Percentiles rank a stretch among this genome's conserved stretches.
These are phyloP conservation scores for Thripadectes ignobilis DNA, from an alignment of 2,797 vertebrate species.

Conservation along the genomic window DNA sequence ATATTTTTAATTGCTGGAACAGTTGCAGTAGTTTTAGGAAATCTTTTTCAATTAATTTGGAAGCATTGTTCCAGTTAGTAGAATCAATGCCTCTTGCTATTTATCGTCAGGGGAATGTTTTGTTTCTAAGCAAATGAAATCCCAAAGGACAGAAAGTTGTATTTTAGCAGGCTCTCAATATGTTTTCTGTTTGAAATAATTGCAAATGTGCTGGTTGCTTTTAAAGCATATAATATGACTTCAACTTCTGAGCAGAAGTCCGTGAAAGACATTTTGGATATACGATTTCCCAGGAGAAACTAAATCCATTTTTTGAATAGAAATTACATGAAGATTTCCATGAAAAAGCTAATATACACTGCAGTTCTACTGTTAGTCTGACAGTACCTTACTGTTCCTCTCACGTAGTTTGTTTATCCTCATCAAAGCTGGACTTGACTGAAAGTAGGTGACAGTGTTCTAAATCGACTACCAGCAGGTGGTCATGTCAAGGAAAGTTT, in stretches of 20 bases:
- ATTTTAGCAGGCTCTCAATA: not conserved
- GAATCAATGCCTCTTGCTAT: conserved; percentile 8
- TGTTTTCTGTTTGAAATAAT: conserved; percentile 3
- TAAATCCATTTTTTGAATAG: not conserved
- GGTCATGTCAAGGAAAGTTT: fast-evolving
- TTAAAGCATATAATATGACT: not conserved
- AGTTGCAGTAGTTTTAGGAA: not conserved
- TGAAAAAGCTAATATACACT: not conserved
- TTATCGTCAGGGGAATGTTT: conserved; percentile 26
- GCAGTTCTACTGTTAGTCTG: not conserved
- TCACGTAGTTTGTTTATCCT: not conserved
- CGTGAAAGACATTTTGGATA: not conserved
- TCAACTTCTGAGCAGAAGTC: not conserved
- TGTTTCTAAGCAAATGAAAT: conserved; percentile 45
- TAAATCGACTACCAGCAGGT: not conserved
- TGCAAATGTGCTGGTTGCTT: not conserved
- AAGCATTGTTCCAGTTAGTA: not conserved
- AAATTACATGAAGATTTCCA: not conserved
- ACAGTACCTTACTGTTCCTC: not conserved
- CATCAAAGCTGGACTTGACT: not conserved
- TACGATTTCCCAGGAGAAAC: not conserved
- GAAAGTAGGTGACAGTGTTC: not conserved
- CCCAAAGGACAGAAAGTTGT: not conserved
- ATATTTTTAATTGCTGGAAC: conserved; percentile 9
- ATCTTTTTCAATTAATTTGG: conserved; percentile 16